Evolutionary conservation across 2,797 vertebrate genomes (phyloP), one percentile per base, ranked within the genome.

Genomic region (Pseudochaenichthys georgianus): DNA sequence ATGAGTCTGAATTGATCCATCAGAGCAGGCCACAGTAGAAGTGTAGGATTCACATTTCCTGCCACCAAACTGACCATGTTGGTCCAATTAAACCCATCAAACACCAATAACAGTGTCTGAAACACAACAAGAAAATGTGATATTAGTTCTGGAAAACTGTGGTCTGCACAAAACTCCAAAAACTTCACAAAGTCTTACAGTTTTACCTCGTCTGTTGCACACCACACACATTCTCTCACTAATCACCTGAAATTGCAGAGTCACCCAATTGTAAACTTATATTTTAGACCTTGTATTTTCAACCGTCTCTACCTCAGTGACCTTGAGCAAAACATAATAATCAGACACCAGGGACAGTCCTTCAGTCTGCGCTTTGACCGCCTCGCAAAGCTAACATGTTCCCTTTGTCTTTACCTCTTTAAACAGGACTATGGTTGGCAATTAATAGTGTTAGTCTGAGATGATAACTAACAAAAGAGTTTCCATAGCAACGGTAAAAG

Each of bases 401-500:
- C 17, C 11, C 42, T 77, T 23, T 71, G 21, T 81, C 52, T 73
- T 75, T 73, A 75, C 60, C 67, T 70, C 70, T 86, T 82, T 54
- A 87, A 91, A 90, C 70, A 77, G 77, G 80, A 89, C 84, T 87
- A 87, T 91, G 87, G 85, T 91, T 91, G 89, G 85, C 78, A 89
- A 93, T 93, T 94, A 91, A 87, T 91, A 89, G 84, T 85, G 87
- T 91, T 89, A 81, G 82, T 73, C 80, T 87, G 86, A 87, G 84
- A 92, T 86, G 64, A 90, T 89, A 91, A 85, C 90, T 86, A 87
- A 85, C 57, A 70, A 89, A 86, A 78, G 78, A 57, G 90, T 94
- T 87, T 78, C 93, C 88, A 92, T 92, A 84, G 93, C 90, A 95
- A 95, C 94, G 80, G 84, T 65, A 80, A 73, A 81, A 93, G 86